These are phyloP conservation scores for Orthonevra nobilis DNA, from an alignment of 2,888 invertebrate genomes.

Conservation along the genomic window DNA sequence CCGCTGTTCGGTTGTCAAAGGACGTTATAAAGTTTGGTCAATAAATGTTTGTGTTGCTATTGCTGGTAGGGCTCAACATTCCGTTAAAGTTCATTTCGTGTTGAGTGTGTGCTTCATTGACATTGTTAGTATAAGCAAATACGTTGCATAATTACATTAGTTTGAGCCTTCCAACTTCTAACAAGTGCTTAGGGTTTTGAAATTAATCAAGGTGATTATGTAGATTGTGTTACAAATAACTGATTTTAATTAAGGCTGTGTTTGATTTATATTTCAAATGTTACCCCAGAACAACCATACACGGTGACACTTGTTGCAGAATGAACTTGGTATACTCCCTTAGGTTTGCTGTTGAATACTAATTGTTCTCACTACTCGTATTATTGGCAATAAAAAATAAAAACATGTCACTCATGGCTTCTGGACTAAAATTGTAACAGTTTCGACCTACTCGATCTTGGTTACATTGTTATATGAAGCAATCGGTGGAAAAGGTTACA, in stretches of 20 bases:
- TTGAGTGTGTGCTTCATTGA: slow-evolving; percentile 42
- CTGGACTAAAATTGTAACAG: neutral
- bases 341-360: slow-evolving; percentile 44
- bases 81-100: slow-evolving; percentile 7
- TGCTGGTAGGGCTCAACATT: slow-evolving; percentile 13
- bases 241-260: slow-evolving; percentile 25
- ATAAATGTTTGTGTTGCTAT: slow-evolving; percentile 44
- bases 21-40: slow-evolving; percentile 56
- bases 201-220: slow-evolving; percentile 24
- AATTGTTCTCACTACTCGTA: no score
- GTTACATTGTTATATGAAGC: slow-evolving; percentile 17
- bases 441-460: slow-evolving; percentile 34
- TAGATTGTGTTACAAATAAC: slow-evolving; percentile 55
- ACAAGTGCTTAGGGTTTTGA: slow-evolving; percentile 44
- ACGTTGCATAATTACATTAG: slow-evolving; percentile 16
- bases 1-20: no score
- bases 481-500: neutral
- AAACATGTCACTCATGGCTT: slow-evolving; percentile 7
- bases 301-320: slow-evolving; percentile 46
- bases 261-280: slow-evolving; percentile 27
- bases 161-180: no score
- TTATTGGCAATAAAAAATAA: neutral
- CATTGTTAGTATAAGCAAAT: slow-evolving; percentile 43
- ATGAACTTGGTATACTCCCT: slow-evolving; percentile 18
- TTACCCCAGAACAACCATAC: slow-evolving; percentile 32